Conservation (phyloP, 2,113 vertebrate genomes). For the Sterna hirundo region DNA sequence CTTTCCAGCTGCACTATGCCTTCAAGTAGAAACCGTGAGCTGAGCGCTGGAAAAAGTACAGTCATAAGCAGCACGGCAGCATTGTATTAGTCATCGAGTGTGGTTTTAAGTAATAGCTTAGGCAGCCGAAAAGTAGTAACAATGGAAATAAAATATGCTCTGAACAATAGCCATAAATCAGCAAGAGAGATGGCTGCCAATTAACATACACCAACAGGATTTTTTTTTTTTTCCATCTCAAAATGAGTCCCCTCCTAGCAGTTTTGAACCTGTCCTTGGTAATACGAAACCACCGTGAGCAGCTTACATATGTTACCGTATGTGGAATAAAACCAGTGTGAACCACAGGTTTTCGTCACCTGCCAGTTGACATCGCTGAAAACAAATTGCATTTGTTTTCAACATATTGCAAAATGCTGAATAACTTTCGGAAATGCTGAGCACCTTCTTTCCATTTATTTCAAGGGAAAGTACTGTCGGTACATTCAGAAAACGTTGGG, state of each 20-base stretch:
- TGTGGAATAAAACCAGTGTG: not conserved
- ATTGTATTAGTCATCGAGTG: rapidly evolving
- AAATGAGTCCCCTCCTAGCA: not conserved
- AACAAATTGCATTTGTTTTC: not conserved
- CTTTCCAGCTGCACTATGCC: rapidly evolving
- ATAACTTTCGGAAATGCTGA: not conserved
- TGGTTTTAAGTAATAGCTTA: not conserved
- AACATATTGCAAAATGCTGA: not conserved
- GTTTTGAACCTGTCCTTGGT: not conserved
- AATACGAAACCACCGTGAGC: not conserved
- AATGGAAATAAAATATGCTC: not conserved
- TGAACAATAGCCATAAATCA: not conserved
- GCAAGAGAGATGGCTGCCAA: not conserved
- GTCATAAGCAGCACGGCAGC: rapidly evolving
- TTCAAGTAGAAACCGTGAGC: rapidly evolving
- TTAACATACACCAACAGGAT: not conserved
- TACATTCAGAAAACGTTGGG: not conserved
- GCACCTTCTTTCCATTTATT: not conserved
- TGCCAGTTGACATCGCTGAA: not conserved
- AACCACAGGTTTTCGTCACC: not conserved
- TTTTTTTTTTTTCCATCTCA: not conserved
- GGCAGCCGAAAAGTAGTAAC: not conserved
- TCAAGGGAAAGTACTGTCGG: not conserved
- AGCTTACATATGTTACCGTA: rapidly evolving
- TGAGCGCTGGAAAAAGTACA: rapidly evolving